A percentile compares a stretch with the other conserved stretches of the same genome.
Evolutionary conservation across 1,140 invertebrate genomes (phyloP).

Genomic region (Nixonia krombeini): DNA sequence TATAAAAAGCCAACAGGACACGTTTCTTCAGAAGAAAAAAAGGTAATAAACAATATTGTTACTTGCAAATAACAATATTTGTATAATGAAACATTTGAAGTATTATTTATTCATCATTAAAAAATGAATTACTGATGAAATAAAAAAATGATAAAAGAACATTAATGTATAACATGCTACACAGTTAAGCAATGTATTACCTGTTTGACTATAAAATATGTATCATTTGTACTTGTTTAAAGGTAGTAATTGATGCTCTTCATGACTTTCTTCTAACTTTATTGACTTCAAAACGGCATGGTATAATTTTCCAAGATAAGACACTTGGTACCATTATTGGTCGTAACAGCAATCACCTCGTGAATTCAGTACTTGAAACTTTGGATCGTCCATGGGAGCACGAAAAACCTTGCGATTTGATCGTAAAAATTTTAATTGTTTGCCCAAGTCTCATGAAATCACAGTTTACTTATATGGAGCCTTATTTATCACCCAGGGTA

Average conservation of each 20-base stretch:
- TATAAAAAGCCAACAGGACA: conserved; percentile 47
- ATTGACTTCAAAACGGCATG: conserved; percentile 79
- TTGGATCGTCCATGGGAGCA: conserved; percentile 79
- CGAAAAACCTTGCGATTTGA: conserved; percentile 75
- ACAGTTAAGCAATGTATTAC: too few relatives aligned
- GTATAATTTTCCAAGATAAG: conserved; percentile 78
- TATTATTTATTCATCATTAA: conserved; percentile 2
- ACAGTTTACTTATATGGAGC: conserved; percentile 74
- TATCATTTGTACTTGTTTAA: conserved; percentile 10
- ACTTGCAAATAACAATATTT: conserved; percentile 5
- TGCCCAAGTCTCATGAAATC: conserved; percentile 82
- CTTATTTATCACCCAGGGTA: conserved; percentile 74
- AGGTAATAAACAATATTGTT: conserved; percentile 65
- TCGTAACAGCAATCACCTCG: conserved; percentile 72
- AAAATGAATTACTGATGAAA: too few relatives aligned
- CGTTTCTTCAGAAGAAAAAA: conserved; percentile 66
- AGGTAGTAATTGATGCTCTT: conserved; percentile 72
- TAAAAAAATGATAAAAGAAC: too few relatives aligned
- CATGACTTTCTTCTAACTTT: conserved; percentile 79
- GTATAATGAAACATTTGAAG: background rate
- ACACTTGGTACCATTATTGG: conserved; percentile 72
- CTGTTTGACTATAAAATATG: conserved; percentile 2
- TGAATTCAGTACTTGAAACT: conserved; percentile 76
- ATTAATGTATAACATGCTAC: conserved; percentile 15
- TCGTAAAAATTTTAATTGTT: conserved; percentile 76